Percentiles rank a stretch among this genome's conserved stretches.
phyloP scores from a whole-genome alignment of 1,140 invertebrate genomes.

The Drosophila equinoxialis region DNA sequence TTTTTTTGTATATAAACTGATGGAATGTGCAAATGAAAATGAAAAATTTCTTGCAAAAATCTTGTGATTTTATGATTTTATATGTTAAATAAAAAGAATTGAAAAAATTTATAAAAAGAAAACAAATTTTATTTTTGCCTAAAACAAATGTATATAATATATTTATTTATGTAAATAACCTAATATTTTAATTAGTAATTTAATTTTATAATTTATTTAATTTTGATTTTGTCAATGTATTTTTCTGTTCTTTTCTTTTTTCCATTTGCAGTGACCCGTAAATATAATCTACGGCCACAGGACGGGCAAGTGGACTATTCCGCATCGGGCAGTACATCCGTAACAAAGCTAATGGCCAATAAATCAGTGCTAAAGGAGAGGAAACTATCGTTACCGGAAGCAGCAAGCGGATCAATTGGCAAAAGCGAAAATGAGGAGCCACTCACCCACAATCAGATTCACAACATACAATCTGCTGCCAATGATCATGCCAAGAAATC shows the following conservation, averaged over 20 bases:
- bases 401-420: conserved; percentile 7
- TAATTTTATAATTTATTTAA: conserved; percentile 44
- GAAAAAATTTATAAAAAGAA: conserved; percentile 25
- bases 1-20: conserved; percentile 53
- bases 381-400: background rate
- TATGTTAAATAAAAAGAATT: conserved; percentile 39
- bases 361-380: background rate
- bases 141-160: conserved; percentile 8
- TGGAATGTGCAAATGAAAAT: conserved; percentile 25
- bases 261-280: conserved; percentile 48
- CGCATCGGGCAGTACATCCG: conserved; percentile 33
- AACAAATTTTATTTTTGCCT: background rate
- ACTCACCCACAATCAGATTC: conserved; percentile 21
- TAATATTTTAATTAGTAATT: background rate
- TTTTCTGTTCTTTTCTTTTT: conserved; percentile 44
- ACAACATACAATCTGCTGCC: conserved; percentile 3
- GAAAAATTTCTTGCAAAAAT: conserved; percentile 25
- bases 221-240: conserved; percentile 55
- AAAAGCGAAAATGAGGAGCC: conserved; percentile 66
- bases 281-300: conserved; percentile 55
- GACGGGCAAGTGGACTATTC: conserved; percentile 28
- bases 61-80: conserved; percentile 29
- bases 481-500: conserved; percentile 44
- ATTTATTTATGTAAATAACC: background rate
- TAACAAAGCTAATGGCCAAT: conserved; percentile 29